Percentiles rank a stretch among this genome's conserved stretches.
phyloP scores from a whole-genome alignment of 2,888 invertebrate genomes.

The Eupsilia transversa region DNA sequence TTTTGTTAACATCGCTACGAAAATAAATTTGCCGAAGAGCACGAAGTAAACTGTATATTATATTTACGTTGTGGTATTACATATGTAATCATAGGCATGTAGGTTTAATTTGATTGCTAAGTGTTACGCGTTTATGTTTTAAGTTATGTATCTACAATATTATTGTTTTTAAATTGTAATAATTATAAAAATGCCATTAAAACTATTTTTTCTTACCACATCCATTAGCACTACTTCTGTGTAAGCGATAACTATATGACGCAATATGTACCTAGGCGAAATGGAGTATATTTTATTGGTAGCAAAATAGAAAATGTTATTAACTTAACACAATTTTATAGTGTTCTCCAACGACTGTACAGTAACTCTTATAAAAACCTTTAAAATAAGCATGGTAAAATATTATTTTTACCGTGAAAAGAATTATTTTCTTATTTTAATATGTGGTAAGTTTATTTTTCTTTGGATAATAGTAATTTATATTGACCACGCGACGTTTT shows the following conservation, averaged over 20 bases:
- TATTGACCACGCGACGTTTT: neutral
- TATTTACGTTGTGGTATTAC: constrained; percentile 2
- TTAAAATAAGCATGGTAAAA: constrained; percentile 40
- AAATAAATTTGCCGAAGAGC: constrained; percentile 3
- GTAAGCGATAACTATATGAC: constrained; percentile 24
- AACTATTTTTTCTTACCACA: constrained; percentile 7
- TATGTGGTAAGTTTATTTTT: constrained; percentile 60
- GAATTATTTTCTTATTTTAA: constrained; percentile 44
- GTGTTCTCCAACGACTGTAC: constrained; percentile 36
- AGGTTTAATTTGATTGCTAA: constrained; percentile 9
- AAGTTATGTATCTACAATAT: constrained; percentile 4
- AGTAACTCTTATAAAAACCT: constrained; percentile 20
- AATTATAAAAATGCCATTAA: constrained; percentile 14
- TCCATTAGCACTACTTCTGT: neutral
- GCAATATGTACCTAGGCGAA: constrained; percentile 33
- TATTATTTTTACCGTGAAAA: constrained; percentile 27
- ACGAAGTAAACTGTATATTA: constrained; percentile 1
- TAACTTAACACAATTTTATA: constrained; percentile 50
- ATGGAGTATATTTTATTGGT: constrained; percentile 58
- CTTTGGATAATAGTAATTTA: neutral
- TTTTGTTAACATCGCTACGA: neutral
- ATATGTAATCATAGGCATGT: constrained; percentile 2
- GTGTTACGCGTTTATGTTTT: constrained; percentile 10
- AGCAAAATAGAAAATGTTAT: constrained; percentile 40
- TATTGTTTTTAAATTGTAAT: neutral